Conservation (phyloP, 2,113 vertebrate genomes). For the Myotis lucifugus region DNA sequence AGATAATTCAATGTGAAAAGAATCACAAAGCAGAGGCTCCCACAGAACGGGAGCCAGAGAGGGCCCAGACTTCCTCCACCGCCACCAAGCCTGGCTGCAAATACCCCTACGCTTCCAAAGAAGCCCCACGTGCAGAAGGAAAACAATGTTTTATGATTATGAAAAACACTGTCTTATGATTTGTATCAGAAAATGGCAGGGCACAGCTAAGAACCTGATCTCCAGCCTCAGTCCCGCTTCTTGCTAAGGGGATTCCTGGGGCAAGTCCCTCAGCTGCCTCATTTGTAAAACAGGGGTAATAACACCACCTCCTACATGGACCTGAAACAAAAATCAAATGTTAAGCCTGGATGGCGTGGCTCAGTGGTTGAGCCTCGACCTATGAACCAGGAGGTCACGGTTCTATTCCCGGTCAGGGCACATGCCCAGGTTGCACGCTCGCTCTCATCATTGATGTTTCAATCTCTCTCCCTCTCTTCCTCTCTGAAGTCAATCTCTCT, state of each 20-base stretch:
- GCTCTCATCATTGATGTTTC: too few species aligned
- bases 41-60: not conserved
- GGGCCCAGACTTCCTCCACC: not conserved
- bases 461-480: too few species aligned
- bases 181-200: too few species aligned
- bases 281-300: not conserved
- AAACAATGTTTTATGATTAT: not conserved
- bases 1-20: not conserved
- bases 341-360: too few species aligned
- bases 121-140: not conserved
- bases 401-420: too few species aligned
- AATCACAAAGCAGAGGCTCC: not conserved
- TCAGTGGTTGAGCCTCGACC: too few species aligned
- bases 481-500: too few species aligned
- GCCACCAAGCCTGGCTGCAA: not conserved
- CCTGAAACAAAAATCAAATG: not conserved
- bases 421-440: too few species aligned
- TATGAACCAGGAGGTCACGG: too few species aligned
- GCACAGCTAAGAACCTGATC: rapidly evolving
- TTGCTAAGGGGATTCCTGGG: not conserved
- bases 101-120: not conserved
- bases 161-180: not conserved
- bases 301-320: not conserved
- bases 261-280: not conserved
- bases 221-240: rapidly evolving